A percentile compares a stretch with the other conserved stretches of the same genome.
Evolutionary conservation across 1,140 invertebrate genomes (phyloP).

Genomic region (Calycopis cecrops): DNA sequence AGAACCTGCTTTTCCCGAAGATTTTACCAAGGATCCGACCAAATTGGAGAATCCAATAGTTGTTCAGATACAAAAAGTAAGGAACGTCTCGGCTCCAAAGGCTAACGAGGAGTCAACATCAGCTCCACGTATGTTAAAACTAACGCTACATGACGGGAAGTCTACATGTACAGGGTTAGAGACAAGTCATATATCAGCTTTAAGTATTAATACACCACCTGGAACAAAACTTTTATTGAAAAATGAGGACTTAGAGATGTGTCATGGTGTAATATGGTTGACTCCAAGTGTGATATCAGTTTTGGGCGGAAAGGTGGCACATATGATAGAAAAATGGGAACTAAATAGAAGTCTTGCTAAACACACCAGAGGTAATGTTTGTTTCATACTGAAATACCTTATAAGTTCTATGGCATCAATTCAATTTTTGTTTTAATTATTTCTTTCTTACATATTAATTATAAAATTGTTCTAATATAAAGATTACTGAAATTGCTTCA

Average conservation of each 20-base stretch:
- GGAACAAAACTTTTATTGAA: conserved; percentile 83
- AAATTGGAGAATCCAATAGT: conserved; percentile 83
- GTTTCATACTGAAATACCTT: background rate
- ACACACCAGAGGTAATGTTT: conserved; percentile 77
- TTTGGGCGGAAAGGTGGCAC: conserved; percentile 88
- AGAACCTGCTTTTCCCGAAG: conserved; percentile 76
- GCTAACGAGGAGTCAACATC: conserved; percentile 89
- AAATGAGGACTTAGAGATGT: conserved; percentile 72
- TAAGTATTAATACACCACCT: conserved; percentile 85
- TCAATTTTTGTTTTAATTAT: too few species aligned
- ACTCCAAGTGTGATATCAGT: conserved; percentile 79
- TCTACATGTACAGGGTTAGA: conserved; percentile 85
- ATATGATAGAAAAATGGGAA: conserved; percentile 93
- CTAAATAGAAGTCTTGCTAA: conserved; percentile 86
- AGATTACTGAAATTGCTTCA: too few species aligned
- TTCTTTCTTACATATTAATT: too few species aligned
- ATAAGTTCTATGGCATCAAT: background rate
- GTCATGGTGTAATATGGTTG: conserved; percentile 84
- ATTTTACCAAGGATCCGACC: conserved; percentile 77
- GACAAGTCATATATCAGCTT: conserved; percentile 78
- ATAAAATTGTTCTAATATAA: too few species aligned
- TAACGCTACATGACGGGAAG: conserved; percentile 90
- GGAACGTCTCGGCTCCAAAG: conserved; percentile 93
- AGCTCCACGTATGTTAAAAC: conserved; percentile 87
- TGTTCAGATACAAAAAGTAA: conserved; percentile 90